Conservation (phyloP, 2,888 invertebrate species). For the Margaritifera margaritifera region DNA sequence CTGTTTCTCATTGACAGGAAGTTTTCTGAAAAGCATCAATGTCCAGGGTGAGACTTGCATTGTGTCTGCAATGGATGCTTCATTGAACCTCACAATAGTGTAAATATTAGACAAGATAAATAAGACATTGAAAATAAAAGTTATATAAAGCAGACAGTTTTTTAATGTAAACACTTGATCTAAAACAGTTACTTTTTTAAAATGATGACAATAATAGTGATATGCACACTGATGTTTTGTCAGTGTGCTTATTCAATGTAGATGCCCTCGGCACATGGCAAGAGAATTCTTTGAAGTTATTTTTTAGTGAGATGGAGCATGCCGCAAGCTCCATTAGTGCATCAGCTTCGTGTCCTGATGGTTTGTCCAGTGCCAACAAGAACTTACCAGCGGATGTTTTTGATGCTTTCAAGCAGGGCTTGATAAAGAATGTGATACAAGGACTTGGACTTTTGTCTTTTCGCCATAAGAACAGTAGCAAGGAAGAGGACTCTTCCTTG, state of each 20-base stretch:
- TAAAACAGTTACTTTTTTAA: neutral
- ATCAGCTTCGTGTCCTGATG: slow-evolving; percentile 15
- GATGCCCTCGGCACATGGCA: slow-evolving; percentile 34
- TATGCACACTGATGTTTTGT: neutral
- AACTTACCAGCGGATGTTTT: slow-evolving; percentile 38
- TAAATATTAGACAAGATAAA: slow-evolving; percentile 7
- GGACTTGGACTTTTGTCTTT: slow-evolving; percentile 36
- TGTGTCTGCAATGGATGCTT: too few species aligned
- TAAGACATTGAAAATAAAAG: too few species aligned
- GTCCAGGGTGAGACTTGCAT: too few species aligned
- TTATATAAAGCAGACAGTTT: neutral
- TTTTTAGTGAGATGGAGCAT: slow-evolving; percentile 41
- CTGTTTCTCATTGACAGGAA: too few species aligned
- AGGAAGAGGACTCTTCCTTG: slow-evolving; percentile 22
- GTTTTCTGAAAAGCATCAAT: too few species aligned
- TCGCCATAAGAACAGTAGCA: slow-evolving; percentile 24
- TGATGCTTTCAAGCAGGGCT: slow-evolving; percentile 48
- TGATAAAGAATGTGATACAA: slow-evolving; percentile 22
- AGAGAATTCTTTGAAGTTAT: slow-evolving; percentile 40
- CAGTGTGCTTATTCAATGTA: neutral
- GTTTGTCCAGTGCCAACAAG: slow-evolving; percentile 7
- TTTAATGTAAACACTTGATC: neutral
- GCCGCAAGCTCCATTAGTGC: slow-evolving; percentile 22
- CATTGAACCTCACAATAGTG: too few species aligned
- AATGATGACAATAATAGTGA: neutral